Conservation (phyloP, 2,888 invertebrate species). For the Calameuta filiformis region DNA sequence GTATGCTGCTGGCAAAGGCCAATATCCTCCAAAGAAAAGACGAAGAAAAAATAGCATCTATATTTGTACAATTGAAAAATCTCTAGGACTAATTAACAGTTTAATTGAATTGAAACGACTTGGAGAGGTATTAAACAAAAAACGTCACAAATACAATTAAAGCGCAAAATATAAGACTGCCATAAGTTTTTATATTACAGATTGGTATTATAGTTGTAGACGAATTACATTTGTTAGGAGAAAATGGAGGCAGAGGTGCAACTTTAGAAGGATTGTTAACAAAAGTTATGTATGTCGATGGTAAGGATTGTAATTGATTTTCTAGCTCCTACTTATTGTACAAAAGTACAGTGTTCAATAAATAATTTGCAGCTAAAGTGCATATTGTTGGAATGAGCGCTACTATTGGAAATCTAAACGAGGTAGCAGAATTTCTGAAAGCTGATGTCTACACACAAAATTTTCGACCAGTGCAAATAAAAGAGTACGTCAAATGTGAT, state of each 20-base stretch:
- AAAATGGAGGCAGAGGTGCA: slow-evolving; percentile 83
- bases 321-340: background rate
- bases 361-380: slow-evolving; percentile 69
- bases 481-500: slow-evolving; percentile 85
- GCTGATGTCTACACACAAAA: slow-evolving; percentile 85
- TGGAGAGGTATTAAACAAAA: slow-evolving; percentile 57
- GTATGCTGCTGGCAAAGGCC: slow-evolving; percentile 92
- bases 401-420: slow-evolving; percentile 90
- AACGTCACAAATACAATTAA: background rate
- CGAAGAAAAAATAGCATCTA: slow-evolving; percentile 84
- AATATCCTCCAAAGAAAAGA: slow-evolving; percentile 83
- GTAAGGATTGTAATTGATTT: slow-evolving; percentile 65
- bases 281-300: slow-evolving; percentile 78
- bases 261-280: slow-evolving; percentile 85
- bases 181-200: slow-evolving; percentile 30
- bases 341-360: slow-evolving; percentile 15
- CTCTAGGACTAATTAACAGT: slow-evolving; percentile 84
- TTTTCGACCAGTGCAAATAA: slow-evolving; percentile 89
- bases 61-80: slow-evolving; percentile 96
- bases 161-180: background rate
- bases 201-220: slow-evolving; percentile 77
- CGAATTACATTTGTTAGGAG: slow-evolving; percentile 94
- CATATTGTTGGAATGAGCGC: slow-evolving; percentile 98
- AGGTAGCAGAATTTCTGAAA: slow-evolving; percentile 82
- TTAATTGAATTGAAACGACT: slow-evolving; percentile 82